Evolutionary conservation across 2,113 vertebrate species (phyloP), one percentile per base, ranked within the genome.

Genomic region (Oncorhynchus mykiss): DNA sequence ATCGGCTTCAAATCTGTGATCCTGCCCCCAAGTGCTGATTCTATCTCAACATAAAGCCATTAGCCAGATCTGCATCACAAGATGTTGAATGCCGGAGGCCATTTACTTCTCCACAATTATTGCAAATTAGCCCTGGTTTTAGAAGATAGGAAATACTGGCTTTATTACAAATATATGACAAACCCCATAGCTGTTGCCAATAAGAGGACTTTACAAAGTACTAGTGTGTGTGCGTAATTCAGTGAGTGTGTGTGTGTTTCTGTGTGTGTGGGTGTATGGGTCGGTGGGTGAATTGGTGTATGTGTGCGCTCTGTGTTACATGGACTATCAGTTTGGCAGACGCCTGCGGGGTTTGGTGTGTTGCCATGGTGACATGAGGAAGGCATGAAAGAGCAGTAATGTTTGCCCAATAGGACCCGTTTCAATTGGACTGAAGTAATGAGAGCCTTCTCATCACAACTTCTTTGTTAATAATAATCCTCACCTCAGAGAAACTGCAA

Each of bases 351-450:
- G 92, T 89, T 90, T 93, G 89, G 89, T 93, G 91, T 91, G 93
- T 94, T 94, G 90, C 92, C 89, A 94, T 94, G 93, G 93, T 87
- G 91, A 94, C 91, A 92, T 88, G 90, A 91, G 89, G 87, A 70
- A 88, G 90, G 91, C 89, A 92, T 92, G 90, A 94, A 93, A 93
- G 91, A 91, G 89, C 91, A 92, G 90, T 81, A 89, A 91, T 89
- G 91, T 93, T 94, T 88, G 89, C 90, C 89, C 90, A 88, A 92
- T 89, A 94, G 89, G 87, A 92, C 91, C 85, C 82, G 90, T 90
- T 88, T 92, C 91, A 91, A 91, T 90, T 92, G 89, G 88, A 90
- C 87, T 79, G 88, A 90, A 89, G 85, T 88, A 90, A 90, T 86
- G 81, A 89, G 25, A 57, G 16, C 4, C 51, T 31, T 57, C 4